These are phyloP conservation scores for Saccostrea cuccullata DNA, from an alignment of 1,140 invertebrate species.

Conservation along the genomic window DNA sequence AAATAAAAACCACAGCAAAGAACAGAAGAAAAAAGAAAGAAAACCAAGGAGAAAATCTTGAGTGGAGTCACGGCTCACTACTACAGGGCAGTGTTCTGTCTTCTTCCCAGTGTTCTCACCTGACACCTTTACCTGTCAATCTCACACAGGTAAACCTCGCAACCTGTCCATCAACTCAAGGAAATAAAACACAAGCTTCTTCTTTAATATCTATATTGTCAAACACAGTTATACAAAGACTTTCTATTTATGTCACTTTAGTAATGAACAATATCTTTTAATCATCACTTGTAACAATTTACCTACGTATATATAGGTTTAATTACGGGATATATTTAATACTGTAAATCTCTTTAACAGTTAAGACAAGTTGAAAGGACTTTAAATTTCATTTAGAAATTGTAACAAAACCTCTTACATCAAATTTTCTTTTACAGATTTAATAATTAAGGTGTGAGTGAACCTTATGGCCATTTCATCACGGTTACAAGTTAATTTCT, in stretches of 20 bases:
- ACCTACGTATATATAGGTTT: not conserved
- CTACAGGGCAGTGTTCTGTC: not conserved
- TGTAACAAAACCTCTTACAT: constrained; percentile 23
- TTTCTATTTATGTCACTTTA: not conserved
- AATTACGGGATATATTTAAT: not conserved
- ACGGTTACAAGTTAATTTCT: no score
- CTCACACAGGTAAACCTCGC: not conserved
- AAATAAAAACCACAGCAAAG: not conserved
- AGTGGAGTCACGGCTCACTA: not conserved
- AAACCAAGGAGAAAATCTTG: not conserved
- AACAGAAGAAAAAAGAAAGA: not conserved
- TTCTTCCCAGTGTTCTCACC: not conserved
- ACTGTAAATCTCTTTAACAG: constrained; percentile 4
- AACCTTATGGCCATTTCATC: no score
- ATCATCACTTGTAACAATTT: not conserved
- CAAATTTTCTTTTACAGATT: not conserved
- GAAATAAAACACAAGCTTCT: constrained; percentile 14
- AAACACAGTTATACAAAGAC: not conserved
- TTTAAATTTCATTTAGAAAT: not conserved
- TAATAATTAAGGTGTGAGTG: not conserved
- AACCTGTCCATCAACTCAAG: constrained; percentile 15
- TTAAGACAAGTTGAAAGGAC: not conserved
- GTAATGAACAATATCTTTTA: not conserved
- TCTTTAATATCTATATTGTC: not conserved
- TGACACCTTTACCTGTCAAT: constrained; percentile 28